Evolutionary conservation across 2,113 vertebrate genomes (phyloP).

Genomic region (Sus scrofa): T2T-Sscrofa CM000829.6:46425001-46425500

Average conservation of each 20-base stretch:
- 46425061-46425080: not conserved
- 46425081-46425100: not conserved
- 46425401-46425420: not conserved
- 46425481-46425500: not conserved
- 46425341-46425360: not conserved
- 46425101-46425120: not conserved
- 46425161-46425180: not conserved
- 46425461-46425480: not conserved
- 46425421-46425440: not conserved
- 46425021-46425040: not conserved
- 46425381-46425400: not conserved
- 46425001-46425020: not conserved
- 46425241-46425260: not conserved
- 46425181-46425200: slow-evolving; percentile 17
- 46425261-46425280: not conserved
- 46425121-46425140: slow-evolving; percentile 3
- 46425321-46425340: not conserved
- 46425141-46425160: not conserved
- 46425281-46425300: not conserved
- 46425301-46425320: not conserved
- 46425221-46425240: not conserved
- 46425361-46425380: not conserved
- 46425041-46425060: not conserved
- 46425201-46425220: not conserved
- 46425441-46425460: not conserved